Base-by-base conservation (phyloP, 2,888 invertebrate genomes). In the Coenonympha glycerion region DNA sequence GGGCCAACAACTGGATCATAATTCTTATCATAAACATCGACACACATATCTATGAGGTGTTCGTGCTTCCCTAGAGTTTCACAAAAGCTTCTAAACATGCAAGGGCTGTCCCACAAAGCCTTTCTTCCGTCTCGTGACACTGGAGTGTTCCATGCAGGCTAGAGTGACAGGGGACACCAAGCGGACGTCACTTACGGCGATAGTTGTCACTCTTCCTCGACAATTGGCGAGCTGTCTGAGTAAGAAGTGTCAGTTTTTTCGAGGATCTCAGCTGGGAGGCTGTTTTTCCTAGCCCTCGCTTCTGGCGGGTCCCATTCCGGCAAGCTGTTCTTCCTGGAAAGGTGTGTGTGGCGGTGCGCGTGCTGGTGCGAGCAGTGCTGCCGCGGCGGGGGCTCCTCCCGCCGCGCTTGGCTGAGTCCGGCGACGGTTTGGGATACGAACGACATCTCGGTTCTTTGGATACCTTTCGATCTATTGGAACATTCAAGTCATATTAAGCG, bases 341-440 rank as follows among this genome's bases (percentile, higher is more conserved):
- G 79, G 63, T 77, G 77, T 62, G 74, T 69, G 59, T 74, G 67
- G 55, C 82, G 82, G 51, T 83, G 77, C 11, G 84, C 73, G 74
- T 87, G 83, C 62, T 80, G 84, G 60, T 87, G 86, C 1, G 86
- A 82, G 74, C 87, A 87, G 71, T 87, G 87, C 61, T 87, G 87
- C 26, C 82, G 67, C 0, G 84, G 83, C 2, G 82, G 77, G 0
- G 72, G 71, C 26, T 86, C 84, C 49, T 83, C 80, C n/a, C 83
- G 79, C 1, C 82, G 69, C 28, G 79, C 66, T 62, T 86, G 84
- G 62, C 85, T 86, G 69, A 88, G 73, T 34, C 87, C 88, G 18
- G 89, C 89, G 52, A 88, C 88, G 31, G 89, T 88, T 83, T 88
- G 88, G 30, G 88, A 88, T 60, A 89, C 86, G 76, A 89, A 88